These are phyloP conservation scores for Thripadectes ignobilis DNA, from an alignment of 2,797 vertebrate genomes.

Conservation along the genomic window DNA sequence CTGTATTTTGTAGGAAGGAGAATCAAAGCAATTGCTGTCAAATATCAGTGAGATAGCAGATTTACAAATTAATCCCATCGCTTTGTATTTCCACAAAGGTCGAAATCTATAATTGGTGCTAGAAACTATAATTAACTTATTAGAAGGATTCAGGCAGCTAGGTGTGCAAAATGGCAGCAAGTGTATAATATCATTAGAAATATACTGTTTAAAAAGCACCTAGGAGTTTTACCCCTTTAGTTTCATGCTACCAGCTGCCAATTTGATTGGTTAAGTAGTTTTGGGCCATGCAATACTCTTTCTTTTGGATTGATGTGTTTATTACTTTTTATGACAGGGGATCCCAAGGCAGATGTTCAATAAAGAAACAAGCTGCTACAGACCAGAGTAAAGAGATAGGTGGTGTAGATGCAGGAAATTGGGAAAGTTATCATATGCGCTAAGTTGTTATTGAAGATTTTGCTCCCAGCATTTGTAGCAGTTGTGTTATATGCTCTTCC, in stretches of 20 bases:
- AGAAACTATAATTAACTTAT: constrained; percentile 76
- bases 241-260: constrained; percentile 61
- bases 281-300: constrained; percentile 60
- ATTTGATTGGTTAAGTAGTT: constrained; percentile 78
- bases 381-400: constrained; percentile 76
- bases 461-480: constrained; percentile 80
- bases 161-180: constrained; percentile 34
- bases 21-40: constrained; percentile 69
- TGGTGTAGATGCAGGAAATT: constrained; percentile 79
- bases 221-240: constrained; percentile 30
- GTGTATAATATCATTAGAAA: constrained; percentile 43
- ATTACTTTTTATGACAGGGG: constrained; percentile 86
- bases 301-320: constrained; percentile 85
- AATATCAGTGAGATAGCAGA: constrained; percentile 64
- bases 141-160: constrained; percentile 11
- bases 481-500: constrained; percentile 78
- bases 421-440: constrained; percentile 81
- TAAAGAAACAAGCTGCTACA: constrained; percentile 80
- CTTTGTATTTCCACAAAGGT: constrained; percentile 66
- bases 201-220: constrained; percentile 35
- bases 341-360: constrained; percentile 84
- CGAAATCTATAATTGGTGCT: constrained; percentile 71
- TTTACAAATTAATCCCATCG: constrained; percentile 80
- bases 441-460: constrained; percentile 79
- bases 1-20: constrained; percentile 56